Evolutionary conservation across 2,797 vertebrate genomes (phyloP).

Genomic region (Scomberomorus guttatus): DNA sequence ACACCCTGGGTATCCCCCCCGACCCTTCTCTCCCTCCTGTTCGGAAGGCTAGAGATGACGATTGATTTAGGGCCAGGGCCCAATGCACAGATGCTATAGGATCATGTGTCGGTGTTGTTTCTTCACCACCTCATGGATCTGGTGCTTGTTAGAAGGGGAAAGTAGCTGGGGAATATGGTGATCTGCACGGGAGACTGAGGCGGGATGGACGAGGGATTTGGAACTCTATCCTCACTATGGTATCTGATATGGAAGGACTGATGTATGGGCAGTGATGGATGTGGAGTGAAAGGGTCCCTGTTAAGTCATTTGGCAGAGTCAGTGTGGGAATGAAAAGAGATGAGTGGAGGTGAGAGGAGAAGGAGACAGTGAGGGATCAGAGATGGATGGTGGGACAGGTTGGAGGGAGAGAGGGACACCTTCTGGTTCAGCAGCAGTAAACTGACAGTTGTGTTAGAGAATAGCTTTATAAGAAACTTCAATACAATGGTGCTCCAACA

Average conservation of each 20-base stretch:
- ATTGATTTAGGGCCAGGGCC: constrained; percentile 80
- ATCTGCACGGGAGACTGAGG: constrained; percentile 53
- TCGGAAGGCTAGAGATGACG: constrained; percentile 55
- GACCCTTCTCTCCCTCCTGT: constrained; percentile 18
- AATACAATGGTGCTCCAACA: background rate
- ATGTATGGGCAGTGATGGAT: constrained; percentile 75
- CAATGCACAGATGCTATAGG: constrained; percentile 83
- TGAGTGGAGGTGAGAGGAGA: constrained; percentile 35
- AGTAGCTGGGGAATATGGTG: constrained; percentile 69
- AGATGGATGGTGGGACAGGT: constrained; percentile 33
- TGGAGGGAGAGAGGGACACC: constrained; percentile 63
- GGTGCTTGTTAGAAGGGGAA: constrained; percentile 79
- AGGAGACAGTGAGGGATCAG: constrained; percentile 10
- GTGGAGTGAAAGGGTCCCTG: constrained; percentile 55
- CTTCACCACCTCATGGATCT: constrained; percentile 80
- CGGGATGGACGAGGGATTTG: constrained; percentile 70
- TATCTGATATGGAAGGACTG: constrained; percentile 76
- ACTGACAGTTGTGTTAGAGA: background rate
- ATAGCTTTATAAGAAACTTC: background rate
- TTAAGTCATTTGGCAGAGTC: constrained; percentile 69
- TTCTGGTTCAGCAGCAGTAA: constrained; percentile 50
- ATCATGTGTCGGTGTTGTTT: constrained; percentile 83
- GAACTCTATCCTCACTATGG: constrained; percentile 74
- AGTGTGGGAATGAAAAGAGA: constrained; percentile 55
- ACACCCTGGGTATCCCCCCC: constrained; percentile 23